Evolutionary conservation across 2,113 vertebrate genomes (phyloP).

Genomic region (Epinephelus cyanopodus): DNA sequence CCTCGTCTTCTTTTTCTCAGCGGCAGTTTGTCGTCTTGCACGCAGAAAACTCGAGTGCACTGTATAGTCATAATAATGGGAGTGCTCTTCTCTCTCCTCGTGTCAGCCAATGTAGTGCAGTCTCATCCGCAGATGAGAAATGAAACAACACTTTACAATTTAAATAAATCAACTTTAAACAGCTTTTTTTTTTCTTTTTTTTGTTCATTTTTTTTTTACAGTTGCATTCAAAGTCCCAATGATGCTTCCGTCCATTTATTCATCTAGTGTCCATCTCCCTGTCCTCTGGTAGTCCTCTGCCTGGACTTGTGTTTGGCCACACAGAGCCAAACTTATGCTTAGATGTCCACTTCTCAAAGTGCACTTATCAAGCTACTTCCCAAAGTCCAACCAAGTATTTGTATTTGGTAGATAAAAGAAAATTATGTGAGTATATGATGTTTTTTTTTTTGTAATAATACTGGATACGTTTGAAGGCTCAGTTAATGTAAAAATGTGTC

Average conservation of each 20-base stretch:
- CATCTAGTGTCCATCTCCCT: conserved; percentile 55
- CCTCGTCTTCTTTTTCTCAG: conserved; percentile 29
- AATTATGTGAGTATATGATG: conserved; percentile 77
- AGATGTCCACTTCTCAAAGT: conserved; percentile 75
- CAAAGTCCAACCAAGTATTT: conserved; percentile 67
- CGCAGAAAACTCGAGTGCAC: conserved; percentile 43
- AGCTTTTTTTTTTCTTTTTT: conserved; percentile 19
- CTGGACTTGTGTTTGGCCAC: conserved; percentile 54
- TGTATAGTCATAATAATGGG: conserved; percentile 54
- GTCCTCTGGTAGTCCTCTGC: conserved; percentile 50
- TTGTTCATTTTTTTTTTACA: conserved; percentile 37
- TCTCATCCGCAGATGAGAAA: conserved; percentile 76
- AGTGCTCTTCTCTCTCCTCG: conserved; percentile 56
- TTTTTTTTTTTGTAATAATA: conserved; percentile 71
- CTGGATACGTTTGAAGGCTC: conserved; percentile 81
- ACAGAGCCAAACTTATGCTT: conserved; percentile 40
- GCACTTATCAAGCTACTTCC: conserved; percentile 73
- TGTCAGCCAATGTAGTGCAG: conserved; percentile 81
- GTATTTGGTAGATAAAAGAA: conserved; percentile 71
- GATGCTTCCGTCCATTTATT: conserved; percentile 57
- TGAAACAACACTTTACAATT: conserved; percentile 76
- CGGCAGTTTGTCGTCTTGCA: conserved; percentile 48
- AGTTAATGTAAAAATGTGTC: conserved; percentile 77
- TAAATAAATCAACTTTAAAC: conserved; percentile 79
- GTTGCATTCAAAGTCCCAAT: conserved; percentile 63